Evolutionary conservation across 2,888 invertebrate species (phyloP).

Genomic region (Stomorhina lunata): DNA sequence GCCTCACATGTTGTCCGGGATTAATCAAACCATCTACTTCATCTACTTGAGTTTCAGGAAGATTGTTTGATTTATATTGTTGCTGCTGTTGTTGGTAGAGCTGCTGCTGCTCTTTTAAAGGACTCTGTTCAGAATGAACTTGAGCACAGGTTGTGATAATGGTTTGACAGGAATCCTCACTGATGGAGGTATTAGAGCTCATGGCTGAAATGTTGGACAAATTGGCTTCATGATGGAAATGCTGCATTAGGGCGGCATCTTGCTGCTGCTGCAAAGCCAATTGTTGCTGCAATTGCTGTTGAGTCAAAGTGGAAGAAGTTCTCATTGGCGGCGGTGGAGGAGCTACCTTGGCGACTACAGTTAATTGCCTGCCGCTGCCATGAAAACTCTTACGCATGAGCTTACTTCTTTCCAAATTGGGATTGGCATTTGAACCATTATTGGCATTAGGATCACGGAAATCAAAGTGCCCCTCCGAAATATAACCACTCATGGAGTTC

Average conservation of each 20-base stretch:
- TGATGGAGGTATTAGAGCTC: conserved; percentile 79
- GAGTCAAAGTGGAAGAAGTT: conserved; percentile 87
- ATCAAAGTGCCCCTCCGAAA: conserved; percentile 93
- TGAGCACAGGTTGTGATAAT: conserved; percentile 90
- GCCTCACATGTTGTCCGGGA: conserved; percentile 18
- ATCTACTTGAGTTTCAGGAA: conserved; percentile 81
- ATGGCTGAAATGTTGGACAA: conserved; percentile 78
- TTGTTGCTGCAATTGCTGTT: conserved; percentile 79
- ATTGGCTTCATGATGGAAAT: conserved; percentile 79
- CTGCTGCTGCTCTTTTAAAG: conserved; percentile 81
- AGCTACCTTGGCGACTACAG: conserved; percentile 90
- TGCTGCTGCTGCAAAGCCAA: conserved; percentile 85
- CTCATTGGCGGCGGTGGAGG: conserved; percentile 92
- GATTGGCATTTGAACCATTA: conserved; percentile 82
- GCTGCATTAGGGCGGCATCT: conserved; percentile 71
- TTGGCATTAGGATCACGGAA: conserved; percentile 82
- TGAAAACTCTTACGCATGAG: conserved; percentile 94
- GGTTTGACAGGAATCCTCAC: conserved; percentile 82
- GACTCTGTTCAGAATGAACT: conserved; percentile 91
- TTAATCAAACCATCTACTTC: conserved; percentile 82
- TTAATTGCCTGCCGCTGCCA: conserved; percentile 90
- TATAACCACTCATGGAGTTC: conserved; percentile 86
- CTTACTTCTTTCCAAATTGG: conserved; percentile 91
- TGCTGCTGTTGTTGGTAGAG: conserved; percentile 71
- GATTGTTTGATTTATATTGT: background rate